Evolutionary conservation across 2,888 invertebrate species (phyloP).

Genomic region (Pseudococcus longispinus): DNA sequence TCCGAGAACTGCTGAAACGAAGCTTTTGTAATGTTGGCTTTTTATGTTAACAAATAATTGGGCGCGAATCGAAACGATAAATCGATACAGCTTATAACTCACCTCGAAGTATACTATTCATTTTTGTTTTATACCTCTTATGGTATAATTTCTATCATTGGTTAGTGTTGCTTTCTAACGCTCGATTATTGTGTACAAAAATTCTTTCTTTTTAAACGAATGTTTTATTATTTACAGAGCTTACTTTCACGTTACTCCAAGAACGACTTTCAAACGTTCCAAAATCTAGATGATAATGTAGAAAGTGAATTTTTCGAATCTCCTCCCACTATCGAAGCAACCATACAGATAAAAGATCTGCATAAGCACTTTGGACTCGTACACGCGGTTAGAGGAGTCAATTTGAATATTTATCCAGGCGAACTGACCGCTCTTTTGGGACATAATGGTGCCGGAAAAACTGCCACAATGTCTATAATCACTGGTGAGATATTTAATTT

Average conservation of each 20-base stretch:
- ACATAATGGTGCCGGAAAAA: slow-evolving; percentile 87
- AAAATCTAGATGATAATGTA: background rate
- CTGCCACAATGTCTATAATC: slow-evolving; percentile 79
- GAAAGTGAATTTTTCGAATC: slow-evolving; percentile 41
- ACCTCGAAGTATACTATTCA: background rate
- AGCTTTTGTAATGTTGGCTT: background rate
- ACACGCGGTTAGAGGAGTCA: slow-evolving; percentile 23
- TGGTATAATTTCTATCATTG: background rate
- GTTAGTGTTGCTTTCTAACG: background rate
- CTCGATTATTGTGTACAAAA: background rate
- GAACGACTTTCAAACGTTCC: background rate
- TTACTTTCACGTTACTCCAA: background rate
- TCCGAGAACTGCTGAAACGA: background rate
- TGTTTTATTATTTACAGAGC: background rate
- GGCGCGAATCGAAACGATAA: background rate
- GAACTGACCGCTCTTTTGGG: slow-evolving; percentile 88
- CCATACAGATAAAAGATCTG: slow-evolving; percentile 28
- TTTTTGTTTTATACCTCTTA: background rate
- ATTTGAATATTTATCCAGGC: slow-evolving; percentile 77
- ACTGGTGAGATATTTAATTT: slow-evolving; percentile 62
- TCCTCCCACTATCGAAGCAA: slow-evolving; percentile 19
- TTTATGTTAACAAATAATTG: background rate
- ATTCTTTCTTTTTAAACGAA: background rate
- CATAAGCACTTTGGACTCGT: slow-evolving; percentile 46
- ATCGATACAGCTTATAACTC: background rate